Evolutionary conservation across 2,113 vertebrate species (phyloP), one percentile per base, ranked within the genome.

Genomic region (Labeo catla): DNA sequence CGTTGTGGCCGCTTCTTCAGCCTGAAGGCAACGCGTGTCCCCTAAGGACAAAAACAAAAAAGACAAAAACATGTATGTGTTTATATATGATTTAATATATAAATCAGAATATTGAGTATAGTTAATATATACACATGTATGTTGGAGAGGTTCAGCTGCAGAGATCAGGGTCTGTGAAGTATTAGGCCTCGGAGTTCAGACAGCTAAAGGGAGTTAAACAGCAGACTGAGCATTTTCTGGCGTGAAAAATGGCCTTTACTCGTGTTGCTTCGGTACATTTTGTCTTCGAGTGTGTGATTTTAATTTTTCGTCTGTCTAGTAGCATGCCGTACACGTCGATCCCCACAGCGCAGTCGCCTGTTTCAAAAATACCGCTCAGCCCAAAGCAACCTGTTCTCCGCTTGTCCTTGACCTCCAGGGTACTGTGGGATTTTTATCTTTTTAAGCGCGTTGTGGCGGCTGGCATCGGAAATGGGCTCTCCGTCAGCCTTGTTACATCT

Each of bases 1-100:
- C 50, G 21, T 74, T 74, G 68, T 21, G 11, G 39, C 9, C 10
- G 13, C 10, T 45, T 70, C 43, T 21, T 72, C 70, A 59, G 59
- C 87, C 23, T 34, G 87, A 73, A 43, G 78, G 81, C 76, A n/a
- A 19, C 28, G 73, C 83, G 61, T 79, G 84, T 85, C 79, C 76
- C 59, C 50, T 78, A 88, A 91, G 92, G 91, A 91, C 91, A 92
- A 93, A 91, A 92, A 90, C 87, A 91, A 88, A 85, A 88, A 91
- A 92, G 90, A 90, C 83, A 92, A 92, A 87, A 91, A 89, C 91
- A 86, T 93, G 90, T 87, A 57, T 85, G 79, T 93, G 90, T 94
- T 92, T 94, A 92, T 94, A 92, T 92, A 88, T 92, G 94, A 93
- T 94, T 94, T 95, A 94, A 95, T 95, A 94, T 95, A 95, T 95